Evolutionary conservation across 30 jellyfish, hydroid and myxozoan species (phyloP).

Genomic region (Rhopilema esculentum): DNA sequence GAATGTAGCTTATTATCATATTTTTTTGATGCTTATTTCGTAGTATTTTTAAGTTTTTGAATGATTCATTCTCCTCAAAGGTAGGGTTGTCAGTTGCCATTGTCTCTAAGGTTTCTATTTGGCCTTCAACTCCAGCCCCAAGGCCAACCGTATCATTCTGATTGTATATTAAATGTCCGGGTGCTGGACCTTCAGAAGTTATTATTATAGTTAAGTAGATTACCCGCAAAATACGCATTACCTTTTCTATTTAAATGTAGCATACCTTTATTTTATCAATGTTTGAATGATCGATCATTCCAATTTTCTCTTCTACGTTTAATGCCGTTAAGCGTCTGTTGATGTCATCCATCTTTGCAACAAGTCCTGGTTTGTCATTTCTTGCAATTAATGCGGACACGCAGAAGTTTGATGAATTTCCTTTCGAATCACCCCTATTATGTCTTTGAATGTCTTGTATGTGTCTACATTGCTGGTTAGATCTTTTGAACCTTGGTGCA

Average conservation of each 20-base stretch:
- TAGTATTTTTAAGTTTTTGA: slow-evolving; percentile 16
- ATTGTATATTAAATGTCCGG: slow-evolving; percentile 25
- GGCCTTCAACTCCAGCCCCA: slow-evolving; percentile 27
- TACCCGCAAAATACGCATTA: slow-evolving; percentile 11
- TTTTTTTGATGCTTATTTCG: slow-evolving; percentile 28
- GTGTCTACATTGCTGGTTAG: slow-evolving; percentile 13
- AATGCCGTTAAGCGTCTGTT: slow-evolving; percentile 21
- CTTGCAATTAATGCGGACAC: slow-evolving; percentile 36
- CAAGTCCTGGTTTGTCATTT: slow-evolving; percentile 44
- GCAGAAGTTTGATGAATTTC: slow-evolving; percentile 10
- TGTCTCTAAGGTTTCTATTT: slow-evolving; percentile 3
- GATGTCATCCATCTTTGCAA: slow-evolving; percentile 11
- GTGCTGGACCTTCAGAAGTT: slow-evolving; percentile 4
- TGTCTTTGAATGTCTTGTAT: slow-evolving; percentile 11
- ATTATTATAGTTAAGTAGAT: not conserved
- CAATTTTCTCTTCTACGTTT: slow-evolving; percentile 5
- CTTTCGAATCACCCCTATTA: slow-evolving; percentile 12
- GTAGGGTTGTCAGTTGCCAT: slow-evolving; percentile 5
- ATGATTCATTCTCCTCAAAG: slow-evolving; percentile 12
- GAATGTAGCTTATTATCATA: slow-evolving; percentile 29
- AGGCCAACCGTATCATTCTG: slow-evolving; percentile 21
- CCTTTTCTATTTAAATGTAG: slow-evolving; percentile 22
- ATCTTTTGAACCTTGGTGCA: slow-evolving; percentile 39
- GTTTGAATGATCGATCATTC: not conserved
- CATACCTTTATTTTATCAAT: slow-evolving; percentile 14